Evolutionary conservation across 2,888 invertebrate species (phyloP), one percentile per base, ranked within the genome.

Genomic region (Fragum whitleyi): DNA sequence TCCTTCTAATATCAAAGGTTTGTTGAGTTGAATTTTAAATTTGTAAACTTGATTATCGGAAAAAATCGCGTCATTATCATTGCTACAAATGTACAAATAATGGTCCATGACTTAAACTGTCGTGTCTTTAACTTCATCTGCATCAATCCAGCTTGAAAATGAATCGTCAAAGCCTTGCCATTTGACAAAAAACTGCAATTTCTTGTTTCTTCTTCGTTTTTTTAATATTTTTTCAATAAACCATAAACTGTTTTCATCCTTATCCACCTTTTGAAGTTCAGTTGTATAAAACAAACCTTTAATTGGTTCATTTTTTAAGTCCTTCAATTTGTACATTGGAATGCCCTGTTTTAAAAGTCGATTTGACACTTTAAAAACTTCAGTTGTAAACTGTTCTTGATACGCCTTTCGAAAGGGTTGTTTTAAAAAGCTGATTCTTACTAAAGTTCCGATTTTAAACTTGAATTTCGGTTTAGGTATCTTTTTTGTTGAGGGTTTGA

Each of bases 311-410:
- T 29, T 51, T 26, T 76, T 76, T 26, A 76, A 21, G 39, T 76
- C 76, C 0, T 36, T 68, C 16, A 76, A 29, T 21, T 70, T 76
- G 53, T 70, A 76, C 70, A 76, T 76, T 28, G 76, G 76, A 62
- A 76, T 76, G 47, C 62, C 76, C 51, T 76, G 70, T 70, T 70
- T 76, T 32, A 76, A n/a, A 21, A 76, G 28, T 32, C 76, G 47
- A 3, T 51, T 53, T 51, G 28, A 51, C 21, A 78, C 55, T 32
- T 72, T 72, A 73, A 78, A 74, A 36, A 83, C 83, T 39, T 79
- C 79, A 0, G 77, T 79, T 11, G 79, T 83, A 42, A 74, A 83
- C 57, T 83, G 83, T 57, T 83, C 77, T 74, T 83, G 79, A 74
- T 83, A 83, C 6, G 83, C 74, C 26, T 77, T 62, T 53, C 53